Percentiles rank a stretch among this genome's conserved stretches.
phyloP scores from a whole-genome alignment of 2,113 vertebrate species.

The Myrmecophaga tridactyla region DNA sequence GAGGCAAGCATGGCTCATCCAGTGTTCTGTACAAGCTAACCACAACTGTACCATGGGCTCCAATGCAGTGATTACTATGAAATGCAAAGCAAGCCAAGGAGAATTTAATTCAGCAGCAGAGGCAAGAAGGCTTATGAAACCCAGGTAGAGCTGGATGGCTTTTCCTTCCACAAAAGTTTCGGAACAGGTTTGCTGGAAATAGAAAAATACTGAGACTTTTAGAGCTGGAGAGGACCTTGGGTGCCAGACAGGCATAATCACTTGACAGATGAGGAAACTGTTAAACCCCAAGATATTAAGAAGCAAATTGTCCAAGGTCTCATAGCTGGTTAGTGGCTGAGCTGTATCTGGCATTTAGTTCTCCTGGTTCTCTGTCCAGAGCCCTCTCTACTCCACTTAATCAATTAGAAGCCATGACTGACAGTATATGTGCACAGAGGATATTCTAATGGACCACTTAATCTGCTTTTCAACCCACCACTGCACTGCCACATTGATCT shows the following conservation, averaged over 20 bases:
- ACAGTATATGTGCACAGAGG: background rate
- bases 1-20: background rate
- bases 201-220: slow-evolving; percentile 1
- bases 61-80: background rate
- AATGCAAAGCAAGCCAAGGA: background rate
- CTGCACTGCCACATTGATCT: background rate
- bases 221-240: background rate
- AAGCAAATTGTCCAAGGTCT: background rate
- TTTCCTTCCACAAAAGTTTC: background rate
- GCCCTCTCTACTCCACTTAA: background rate
- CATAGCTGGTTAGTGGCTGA: background rate
- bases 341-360: background rate
- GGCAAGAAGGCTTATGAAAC: background rate
- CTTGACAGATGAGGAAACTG: background rate
- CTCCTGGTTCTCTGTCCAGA: background rate
- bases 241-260: background rate
- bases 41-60: background rate
- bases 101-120: background rate
- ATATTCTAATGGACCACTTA: background rate
- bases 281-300: background rate
- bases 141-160: background rate
- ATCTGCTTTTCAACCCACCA: background rate
- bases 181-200: background rate
- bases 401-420: background rate
- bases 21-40: background rate